A percentile compares a stretch with the other conserved stretches of the same genome.
phyloP scores from a whole-genome alignment of 2,113 vertebrate genomes.

The Scortum barcoo region DNA sequence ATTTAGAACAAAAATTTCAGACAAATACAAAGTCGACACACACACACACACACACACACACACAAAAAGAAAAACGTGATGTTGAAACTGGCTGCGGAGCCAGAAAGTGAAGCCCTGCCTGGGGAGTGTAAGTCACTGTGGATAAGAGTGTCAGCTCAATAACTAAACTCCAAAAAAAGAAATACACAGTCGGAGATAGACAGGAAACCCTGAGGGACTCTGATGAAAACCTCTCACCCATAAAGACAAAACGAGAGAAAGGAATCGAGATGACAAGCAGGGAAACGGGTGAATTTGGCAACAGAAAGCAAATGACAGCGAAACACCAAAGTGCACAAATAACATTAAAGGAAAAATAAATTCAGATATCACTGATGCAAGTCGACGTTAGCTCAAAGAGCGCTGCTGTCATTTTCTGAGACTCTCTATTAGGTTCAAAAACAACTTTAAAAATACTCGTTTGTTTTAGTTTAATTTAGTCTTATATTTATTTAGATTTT shows the following conservation, averaged over 20 bases:
- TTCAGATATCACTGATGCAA: constrained; percentile 30
- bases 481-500: not conserved
- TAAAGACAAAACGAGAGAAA: constrained; percentile 40
- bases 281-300: constrained; percentile 32
- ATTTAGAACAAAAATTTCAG: constrained; percentile 31
- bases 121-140: constrained; percentile 37
- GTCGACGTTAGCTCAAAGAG: constrained; percentile 20
- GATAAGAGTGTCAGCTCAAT: constrained; percentile 49
- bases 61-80: not conserved
- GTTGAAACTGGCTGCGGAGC: constrained; percentile 28
- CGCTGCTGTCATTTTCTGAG: constrained; percentile 38
- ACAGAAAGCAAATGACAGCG: constrained; percentile 49
- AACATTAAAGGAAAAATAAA: constrained; percentile 28
- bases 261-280: constrained; percentile 47
- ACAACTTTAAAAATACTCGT: constrained; percentile 7
- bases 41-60: too few species aligned
- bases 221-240: constrained; percentile 53
- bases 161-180: constrained; percentile 37
- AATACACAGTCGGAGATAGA: constrained; percentile 42
- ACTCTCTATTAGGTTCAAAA: constrained; percentile 39
- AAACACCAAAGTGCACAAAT: constrained; percentile 58
- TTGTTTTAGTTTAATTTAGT: constrained; percentile 6
- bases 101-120: constrained; percentile 26
- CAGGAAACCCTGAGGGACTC: constrained; percentile 62
- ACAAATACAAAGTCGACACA: constrained; percentile 1